Conservation (phyloP, 2,113 vertebrate species). For the Stomatorhinus ivindoensis region DNA sequence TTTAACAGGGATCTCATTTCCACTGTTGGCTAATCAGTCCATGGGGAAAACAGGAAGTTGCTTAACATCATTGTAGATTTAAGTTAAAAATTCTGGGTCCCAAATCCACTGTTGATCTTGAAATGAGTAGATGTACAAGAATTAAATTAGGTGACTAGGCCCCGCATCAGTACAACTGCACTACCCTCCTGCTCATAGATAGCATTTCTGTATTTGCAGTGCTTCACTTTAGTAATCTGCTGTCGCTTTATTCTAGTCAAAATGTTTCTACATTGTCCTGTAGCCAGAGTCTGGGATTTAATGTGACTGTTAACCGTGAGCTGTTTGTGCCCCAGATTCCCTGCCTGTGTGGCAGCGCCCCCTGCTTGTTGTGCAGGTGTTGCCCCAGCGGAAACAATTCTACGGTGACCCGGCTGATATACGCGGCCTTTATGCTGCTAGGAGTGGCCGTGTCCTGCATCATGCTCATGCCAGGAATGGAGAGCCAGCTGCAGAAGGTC, state of each 20-base stretch:
- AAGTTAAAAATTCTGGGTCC: not conserved
- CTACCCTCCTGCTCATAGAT: not conserved
- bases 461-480: constrained; percentile 97
- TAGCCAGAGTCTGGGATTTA: not conserved
- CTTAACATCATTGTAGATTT: not conserved
- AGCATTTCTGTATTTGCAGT: not conserved
- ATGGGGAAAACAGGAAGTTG: not conserved
- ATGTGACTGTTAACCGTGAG: not conserved
- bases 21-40: not conserved
- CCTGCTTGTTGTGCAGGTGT: constrained; percentile 89
- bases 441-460: constrained; percentile 85
- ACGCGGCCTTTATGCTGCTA: constrained; percentile 84
- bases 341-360: constrained; percentile 90
- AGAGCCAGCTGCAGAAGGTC: constrained; percentile 95
- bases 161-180: not conserved
- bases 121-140: not conserved
- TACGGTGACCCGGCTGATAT: constrained; percentile 88
- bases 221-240: not conserved
- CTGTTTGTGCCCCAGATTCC: constrained; percentile 68
- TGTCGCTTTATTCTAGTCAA: not conserved
- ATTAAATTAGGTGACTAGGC: not conserved
- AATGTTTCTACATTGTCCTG: not conserved
- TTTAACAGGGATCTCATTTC: not conserved
- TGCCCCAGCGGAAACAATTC: constrained; percentile 96
- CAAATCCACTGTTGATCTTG: not conserved